These are phyloP conservation scores for Halichoerus grypus DNA, from an alignment of 2,113 vertebrate species.

Conservation along the genomic window DNA sequence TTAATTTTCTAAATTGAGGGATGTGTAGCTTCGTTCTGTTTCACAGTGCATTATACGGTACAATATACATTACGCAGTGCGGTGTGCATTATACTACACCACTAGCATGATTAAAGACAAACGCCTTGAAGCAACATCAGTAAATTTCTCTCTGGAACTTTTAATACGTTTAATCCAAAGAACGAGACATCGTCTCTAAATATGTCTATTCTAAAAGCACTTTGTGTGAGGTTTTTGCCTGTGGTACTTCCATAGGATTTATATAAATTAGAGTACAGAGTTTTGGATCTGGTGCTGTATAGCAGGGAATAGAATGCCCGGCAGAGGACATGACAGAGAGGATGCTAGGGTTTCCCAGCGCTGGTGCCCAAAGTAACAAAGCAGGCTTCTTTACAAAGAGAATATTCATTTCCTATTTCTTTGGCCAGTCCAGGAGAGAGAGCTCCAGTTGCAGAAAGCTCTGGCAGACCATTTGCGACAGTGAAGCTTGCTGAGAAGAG, in stretches of 20 bases:
- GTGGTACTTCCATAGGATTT: not conserved
- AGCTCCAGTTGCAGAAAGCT: not conserved
- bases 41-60: not conserved
- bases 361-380: not conserved
- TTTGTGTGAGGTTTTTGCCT: constrained; percentile 6
- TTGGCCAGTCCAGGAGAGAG: not conserved
- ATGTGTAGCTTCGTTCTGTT: constrained; percentile 12
- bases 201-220: not conserved
- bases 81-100: constrained; percentile 44
- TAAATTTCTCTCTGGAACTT: constrained; percentile 64
- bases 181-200: constrained; percentile 49
- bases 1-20: constrained; percentile 62
- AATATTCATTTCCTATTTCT: not conserved
- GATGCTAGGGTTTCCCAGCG: not conserved
- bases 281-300: not conserved
- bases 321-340: not conserved
- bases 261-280: not conserved
- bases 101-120: constrained; percentile 55
- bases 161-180: constrained; percentile 60
- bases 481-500: not conserved
- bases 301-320: not conserved
- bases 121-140: constrained; percentile 64
- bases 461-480: not conserved
- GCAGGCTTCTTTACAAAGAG: not conserved
- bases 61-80: not conserved